phyloP scores from a whole-genome alignment of 1,140 invertebrate species.

The Papilio glaucus region DNA sequence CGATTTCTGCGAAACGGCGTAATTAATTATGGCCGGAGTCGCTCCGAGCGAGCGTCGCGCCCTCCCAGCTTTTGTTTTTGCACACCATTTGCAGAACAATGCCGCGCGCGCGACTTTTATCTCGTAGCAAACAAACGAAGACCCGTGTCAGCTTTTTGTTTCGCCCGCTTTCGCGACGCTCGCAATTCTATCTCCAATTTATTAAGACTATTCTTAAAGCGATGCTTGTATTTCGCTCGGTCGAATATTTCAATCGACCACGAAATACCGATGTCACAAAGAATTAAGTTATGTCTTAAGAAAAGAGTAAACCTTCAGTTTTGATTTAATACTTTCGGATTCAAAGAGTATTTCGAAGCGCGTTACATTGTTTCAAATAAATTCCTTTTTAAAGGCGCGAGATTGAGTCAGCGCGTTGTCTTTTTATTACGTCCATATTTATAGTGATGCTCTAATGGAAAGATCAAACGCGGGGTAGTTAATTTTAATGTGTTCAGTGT shows the following conservation, averaged over 20 bases:
- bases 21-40: slow-evolving; percentile 76
- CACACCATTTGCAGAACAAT: slow-evolving; percentile 74
- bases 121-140: slow-evolving; percentile 62
- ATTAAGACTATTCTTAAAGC: slow-evolving; percentile 60
- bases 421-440: slow-evolving; percentile 75
- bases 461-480: slow-evolving; percentile 80
- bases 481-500: slow-evolving; percentile 81
- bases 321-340: slow-evolving; percentile 29
- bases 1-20: slow-evolving; percentile 69
- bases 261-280: slow-evolving; percentile 48
- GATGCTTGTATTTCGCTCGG: slow-evolving; percentile 28
- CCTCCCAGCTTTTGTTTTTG: slow-evolving; percentile 69
- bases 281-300: slow-evolving; percentile 32
- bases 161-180: slow-evolving; percentile 38
- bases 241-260: slow-evolving; percentile 54
- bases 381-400: slow-evolving; percentile 40
- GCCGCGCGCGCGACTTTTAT: slow-evolving; percentile 68
- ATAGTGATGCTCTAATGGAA: slow-evolving; percentile 79
- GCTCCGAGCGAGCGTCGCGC: slow-evolving; percentile 46
- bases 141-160: slow-evolving; percentile 61
- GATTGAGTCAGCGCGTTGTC: slow-evolving; percentile 69
- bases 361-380: slow-evolving; percentile 51
- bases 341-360: slow-evolving; percentile 34
- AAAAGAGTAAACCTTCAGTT: slow-evolving; percentile 35
- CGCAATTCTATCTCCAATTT: slow-evolving; percentile 68